Evolutionary conservation across 2,797 vertebrate genomes (phyloP).

Genomic region (Alcedo atthis): DNA sequence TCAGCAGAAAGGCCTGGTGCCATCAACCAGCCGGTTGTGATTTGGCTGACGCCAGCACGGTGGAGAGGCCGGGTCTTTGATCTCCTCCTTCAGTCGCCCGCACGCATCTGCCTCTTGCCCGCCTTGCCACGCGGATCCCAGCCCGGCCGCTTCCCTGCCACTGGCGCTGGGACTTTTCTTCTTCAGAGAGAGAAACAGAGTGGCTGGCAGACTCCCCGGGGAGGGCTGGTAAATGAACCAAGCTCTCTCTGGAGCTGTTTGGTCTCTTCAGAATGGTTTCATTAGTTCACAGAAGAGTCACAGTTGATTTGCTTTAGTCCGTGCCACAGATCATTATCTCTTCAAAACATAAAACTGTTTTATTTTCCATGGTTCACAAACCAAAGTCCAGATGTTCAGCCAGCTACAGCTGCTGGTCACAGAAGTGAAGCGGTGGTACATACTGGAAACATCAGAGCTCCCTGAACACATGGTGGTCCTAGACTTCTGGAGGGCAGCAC

Average conservation of each 20-base stretch:
- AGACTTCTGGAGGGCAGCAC: background rate
- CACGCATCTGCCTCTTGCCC: constrained; percentile 46
- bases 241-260: background rate
- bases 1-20: constrained; percentile 31
- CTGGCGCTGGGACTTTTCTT: constrained; percentile 20
- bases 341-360: constrained; percentile 24
- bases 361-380: background rate
- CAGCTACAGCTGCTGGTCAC: constrained; percentile 16
- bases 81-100: constrained; percentile 20
- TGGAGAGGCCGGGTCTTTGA: background rate
- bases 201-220: background rate
- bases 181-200: constrained; percentile 30
- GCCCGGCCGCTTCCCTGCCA: constrained; percentile 27
- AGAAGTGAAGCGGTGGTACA: background rate
- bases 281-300: constrained; percentile 51
- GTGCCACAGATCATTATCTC: constrained; percentile 54
- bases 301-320: background rate
- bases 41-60: constrained; percentile 9
- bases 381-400: background rate
- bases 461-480: background rate
- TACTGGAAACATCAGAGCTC: background rate
- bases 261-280: constrained; percentile 35
- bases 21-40: constrained; percentile 40
- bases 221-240: constrained; percentile 41
- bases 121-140: background rate